Conservation (phyloP, 2,797 vertebrate species). For the Melanotaenia maccullochi region DNA sequence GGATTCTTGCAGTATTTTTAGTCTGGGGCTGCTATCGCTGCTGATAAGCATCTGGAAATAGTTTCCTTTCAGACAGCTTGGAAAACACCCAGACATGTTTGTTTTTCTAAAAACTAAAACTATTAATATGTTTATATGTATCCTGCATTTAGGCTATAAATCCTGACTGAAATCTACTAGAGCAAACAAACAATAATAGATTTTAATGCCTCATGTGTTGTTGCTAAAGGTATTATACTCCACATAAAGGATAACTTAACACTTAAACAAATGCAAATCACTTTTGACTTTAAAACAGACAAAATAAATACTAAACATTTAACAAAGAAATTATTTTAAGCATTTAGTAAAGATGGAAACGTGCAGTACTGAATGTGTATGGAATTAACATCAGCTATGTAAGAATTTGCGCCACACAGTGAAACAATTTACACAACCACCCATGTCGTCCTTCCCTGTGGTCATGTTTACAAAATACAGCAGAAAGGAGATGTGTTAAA, state of each 20-base stretch:
- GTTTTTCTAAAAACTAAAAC: neutral
- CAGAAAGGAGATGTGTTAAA: constrained; percentile 1
- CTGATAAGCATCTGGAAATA: too few relatives aligned
- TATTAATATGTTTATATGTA: neutral
- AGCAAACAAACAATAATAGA: neutral
- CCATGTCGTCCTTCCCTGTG: neutral
- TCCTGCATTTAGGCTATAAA: neutral
- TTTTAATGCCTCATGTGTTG: neutral
- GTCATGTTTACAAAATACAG: neutral
- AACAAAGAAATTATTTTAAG: neutral
- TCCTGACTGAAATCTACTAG: too few relatives aligned
- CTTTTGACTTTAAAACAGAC: too few relatives aligned
- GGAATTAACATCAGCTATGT: neutral
- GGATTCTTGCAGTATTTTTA: neutral
- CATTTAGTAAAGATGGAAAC: neutral
- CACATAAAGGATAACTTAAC: neutral
- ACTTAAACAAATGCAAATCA: too few relatives aligned
- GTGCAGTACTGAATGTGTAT: neutral
- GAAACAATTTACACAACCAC: neutral
- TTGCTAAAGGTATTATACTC: neutral
- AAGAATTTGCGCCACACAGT: neutral
- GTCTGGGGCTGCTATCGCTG: neutral
- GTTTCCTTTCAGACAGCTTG: neutral
- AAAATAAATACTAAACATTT: neutral
- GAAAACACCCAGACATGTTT: neutral